phyloP scores from a whole-genome alignment of 2,888 invertebrate species.

The Ennomos quercinarius region DNA sequence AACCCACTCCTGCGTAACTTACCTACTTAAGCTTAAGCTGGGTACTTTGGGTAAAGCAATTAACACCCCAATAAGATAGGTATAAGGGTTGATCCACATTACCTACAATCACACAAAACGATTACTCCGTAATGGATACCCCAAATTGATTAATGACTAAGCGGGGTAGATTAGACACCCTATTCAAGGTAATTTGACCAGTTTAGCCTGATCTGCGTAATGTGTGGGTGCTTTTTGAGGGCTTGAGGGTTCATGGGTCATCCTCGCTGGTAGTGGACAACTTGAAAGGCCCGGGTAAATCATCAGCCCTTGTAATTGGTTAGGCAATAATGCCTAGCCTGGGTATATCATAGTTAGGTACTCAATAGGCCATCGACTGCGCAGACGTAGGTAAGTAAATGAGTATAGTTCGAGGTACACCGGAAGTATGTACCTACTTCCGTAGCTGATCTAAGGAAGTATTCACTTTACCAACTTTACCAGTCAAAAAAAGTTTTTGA shows the following conservation, averaged over 20 bases:
- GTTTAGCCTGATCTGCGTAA: slow-evolving; percentile 5
- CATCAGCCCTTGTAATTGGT: slow-evolving; percentile 41
- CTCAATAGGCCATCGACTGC: too few relatives aligned
- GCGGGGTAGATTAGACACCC: slow-evolving; percentile 17
- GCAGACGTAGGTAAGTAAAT: too few relatives aligned
- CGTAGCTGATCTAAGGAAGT: too few relatives aligned
- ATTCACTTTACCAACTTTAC: too few relatives aligned
- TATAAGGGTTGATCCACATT: slow-evolving; percentile 17
- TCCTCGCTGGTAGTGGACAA: slow-evolving; percentile 3
- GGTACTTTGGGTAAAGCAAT: too few relatives aligned
- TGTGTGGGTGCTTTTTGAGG: slow-evolving; percentile 7
- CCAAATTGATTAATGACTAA: slow-evolving; percentile 30
- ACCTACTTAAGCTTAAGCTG: too few relatives aligned
- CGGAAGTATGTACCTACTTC: too few relatives aligned
- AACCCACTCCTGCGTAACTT: too few relatives aligned
- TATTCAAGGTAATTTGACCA: slow-evolving; percentile 15
- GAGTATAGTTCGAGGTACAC: too few relatives aligned
- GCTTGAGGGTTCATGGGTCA: slow-evolving; percentile 3
- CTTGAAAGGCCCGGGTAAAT: slow-evolving; percentile 27
- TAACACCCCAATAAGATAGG: too few relatives aligned
- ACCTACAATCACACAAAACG: slow-evolving; percentile 26
- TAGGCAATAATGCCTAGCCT: background rate
- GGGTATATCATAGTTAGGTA: too few relatives aligned
- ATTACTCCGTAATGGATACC: slow-evolving; percentile 35
- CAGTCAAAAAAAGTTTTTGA: too few relatives aligned